Conservation (phyloP, 2,797 vertebrate genomes). For the Alca torda region DNA sequence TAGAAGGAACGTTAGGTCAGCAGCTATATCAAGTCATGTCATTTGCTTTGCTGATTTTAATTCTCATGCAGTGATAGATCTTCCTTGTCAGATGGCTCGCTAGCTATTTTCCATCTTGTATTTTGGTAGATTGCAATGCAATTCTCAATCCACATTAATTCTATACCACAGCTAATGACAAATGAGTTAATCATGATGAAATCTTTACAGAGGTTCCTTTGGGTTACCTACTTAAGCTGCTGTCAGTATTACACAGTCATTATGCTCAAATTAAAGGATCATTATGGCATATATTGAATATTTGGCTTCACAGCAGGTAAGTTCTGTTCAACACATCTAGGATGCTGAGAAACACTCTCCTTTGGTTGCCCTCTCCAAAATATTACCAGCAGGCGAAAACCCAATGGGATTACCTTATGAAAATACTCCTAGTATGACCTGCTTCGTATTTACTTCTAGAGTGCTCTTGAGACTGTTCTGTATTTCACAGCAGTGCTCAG, state of each 20-base stretch:
- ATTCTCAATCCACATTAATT: conserved; percentile 32
- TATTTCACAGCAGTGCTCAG: not conserved
- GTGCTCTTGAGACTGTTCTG: not conserved
- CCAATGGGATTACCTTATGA: not conserved
- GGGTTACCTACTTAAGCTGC: conserved; percentile 32
- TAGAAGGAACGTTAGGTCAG: not conserved
- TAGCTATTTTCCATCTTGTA: conserved; percentile 3
- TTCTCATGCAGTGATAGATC: not conserved
- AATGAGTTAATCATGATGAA: conserved; percentile 54
- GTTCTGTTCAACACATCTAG: not conserved
- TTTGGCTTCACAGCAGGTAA: conserved; percentile 47
- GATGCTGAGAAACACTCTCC: not conserved
- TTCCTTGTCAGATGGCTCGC: conserved; percentile 19
- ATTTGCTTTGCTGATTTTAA: conserved; percentile 43
- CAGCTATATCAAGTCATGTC: conserved; percentile 11
- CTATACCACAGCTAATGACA: conserved; percentile 25
- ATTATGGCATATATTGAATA: conserved; percentile 23
- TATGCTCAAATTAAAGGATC: conserved; percentile 35
- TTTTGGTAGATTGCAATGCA: conserved; percentile 26
- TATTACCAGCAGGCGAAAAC: not conserved
- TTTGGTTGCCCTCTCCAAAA: not conserved
- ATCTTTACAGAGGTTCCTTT: conserved; percentile 24
- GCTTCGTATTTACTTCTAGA: conserved; percentile 16
- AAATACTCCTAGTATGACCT: not conserved
- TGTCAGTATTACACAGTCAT: conserved; percentile 13